Base-by-base conservation (phyloP, 2,888 invertebrate species). In the Caprella mutica region DNA sequence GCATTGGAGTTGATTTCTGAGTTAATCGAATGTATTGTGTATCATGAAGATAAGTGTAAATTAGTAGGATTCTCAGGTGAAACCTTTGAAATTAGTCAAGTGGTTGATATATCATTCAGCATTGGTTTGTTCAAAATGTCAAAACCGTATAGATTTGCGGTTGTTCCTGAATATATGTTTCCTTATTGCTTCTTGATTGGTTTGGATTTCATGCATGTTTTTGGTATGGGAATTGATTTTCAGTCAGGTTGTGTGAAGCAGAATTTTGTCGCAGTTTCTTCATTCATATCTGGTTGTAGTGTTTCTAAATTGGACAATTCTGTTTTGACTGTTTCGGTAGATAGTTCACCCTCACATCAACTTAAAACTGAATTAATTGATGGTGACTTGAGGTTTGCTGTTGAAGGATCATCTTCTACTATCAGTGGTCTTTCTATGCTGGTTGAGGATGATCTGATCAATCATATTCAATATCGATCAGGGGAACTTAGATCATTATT, bases 111-210 rank as follows among this genome's bases (percentile, higher is more conserved):
- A 21, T 12, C 12, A 6, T 40, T 40, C n/a, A 17, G 21, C n/a
- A n/a, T 40, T 40, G 40, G 40, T 19, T 12, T 21, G 14, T 40
- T 12, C 40, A 6, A 17, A 5, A 40, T 40, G 40, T 21, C 40
- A 19, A 21, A 12, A 19, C 8, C 5, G 14, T 17, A n/a, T 17
- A 40, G 5, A 5, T 40, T 40, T 40, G 40, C 40, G 17, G 40
- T 40, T 9, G 40, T 40, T 9, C 12, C 8, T 40, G 17, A 40
- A 19, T 40, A 6, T 8, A 21, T 40, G 40, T 40, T 40, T 40
- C 40, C 40, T 21, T 40, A 40, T 40, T 40, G 40, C 40, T 40
- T 40, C n/a, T 40, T 40, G 40, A n/a, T 40, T 19, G 40, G 40
- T 17, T n/a, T 40, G n/a, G 40, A 40, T 21, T 40, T 40, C n/a